These are phyloP conservation scores for Bambusicola thoracicus DNA, from an alignment of 2,113 vertebrate genomes.

Conservation along the genomic window DNA sequence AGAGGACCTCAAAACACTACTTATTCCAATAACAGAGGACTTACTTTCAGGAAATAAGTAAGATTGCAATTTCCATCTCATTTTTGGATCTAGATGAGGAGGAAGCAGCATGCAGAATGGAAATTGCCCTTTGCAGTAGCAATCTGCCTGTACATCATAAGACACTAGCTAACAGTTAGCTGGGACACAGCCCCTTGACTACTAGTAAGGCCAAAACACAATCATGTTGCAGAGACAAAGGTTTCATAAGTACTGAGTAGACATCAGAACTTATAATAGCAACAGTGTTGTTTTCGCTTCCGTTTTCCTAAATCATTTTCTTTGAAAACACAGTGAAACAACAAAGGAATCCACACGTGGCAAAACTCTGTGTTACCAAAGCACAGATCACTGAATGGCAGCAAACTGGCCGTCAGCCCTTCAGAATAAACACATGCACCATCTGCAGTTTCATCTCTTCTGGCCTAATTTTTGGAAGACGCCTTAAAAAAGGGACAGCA, in stretches of 20 bases:
- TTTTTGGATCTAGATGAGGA: background rate
- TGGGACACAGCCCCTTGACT: background rate
- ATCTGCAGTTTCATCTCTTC: slow-evolving; percentile 9
- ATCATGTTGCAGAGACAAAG: background rate
- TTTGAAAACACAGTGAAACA: background rate
- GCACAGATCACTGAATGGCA: background rate
- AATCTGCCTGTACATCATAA: background rate
- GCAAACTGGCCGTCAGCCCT: background rate
- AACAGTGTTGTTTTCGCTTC: background rate
- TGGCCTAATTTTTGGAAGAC: background rate
- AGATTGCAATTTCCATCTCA: background rate
- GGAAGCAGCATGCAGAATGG: background rate
- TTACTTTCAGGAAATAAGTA: background rate
- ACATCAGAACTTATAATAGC: background rate
- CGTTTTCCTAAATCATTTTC: background rate
- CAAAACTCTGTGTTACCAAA: background rate
- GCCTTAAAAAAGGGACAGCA: background rate
- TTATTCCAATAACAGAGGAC: background rate
- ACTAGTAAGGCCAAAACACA: background rate
- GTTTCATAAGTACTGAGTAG: background rate
- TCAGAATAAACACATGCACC: background rate
- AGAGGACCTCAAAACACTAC: background rate
- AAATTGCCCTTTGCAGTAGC: background rate
- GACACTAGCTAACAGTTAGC: background rate
- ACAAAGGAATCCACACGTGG: background rate